Conservation (phyloP, 2,797 vertebrate species). For the Anomalospiza imberbis region DNA sequence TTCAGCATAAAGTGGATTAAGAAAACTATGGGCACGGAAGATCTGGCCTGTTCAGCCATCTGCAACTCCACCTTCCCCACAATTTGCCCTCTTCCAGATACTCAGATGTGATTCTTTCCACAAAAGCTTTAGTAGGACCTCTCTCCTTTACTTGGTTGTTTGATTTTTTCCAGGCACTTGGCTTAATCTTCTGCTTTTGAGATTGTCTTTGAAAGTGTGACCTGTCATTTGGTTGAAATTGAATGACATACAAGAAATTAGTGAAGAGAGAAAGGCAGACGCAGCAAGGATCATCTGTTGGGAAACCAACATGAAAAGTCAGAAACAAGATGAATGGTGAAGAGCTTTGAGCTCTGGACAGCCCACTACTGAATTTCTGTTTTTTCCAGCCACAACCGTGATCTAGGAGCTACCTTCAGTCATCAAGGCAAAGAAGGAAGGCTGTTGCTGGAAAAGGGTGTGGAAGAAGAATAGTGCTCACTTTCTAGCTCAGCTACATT, state of each 20-base stretch:
- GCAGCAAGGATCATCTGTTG: neutral
- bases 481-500: neutral
- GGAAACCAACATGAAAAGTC: fast-evolving
- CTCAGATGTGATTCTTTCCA: neutral
- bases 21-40: neutral
- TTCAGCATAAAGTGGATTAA: neutral
- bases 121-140: neutral
- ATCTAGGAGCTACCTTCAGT: neutral
- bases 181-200: neutral
- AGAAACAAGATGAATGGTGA: neutral
- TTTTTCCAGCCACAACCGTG: neutral
- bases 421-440: neutral
- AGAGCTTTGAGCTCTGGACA: neutral
- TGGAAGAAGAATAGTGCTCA: neutral
- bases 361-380: neutral
- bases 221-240: neutral
- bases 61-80: neutral
- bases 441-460: neutral
- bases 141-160: neutral
- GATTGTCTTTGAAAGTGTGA: neutral
- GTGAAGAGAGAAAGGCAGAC: neutral
- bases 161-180: neutral
- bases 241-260: neutral
- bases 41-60: neutral
- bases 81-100: neutral